Conservation (phyloP, 2,888 invertebrate genomes). For the Ectemnius continuus region DNA sequence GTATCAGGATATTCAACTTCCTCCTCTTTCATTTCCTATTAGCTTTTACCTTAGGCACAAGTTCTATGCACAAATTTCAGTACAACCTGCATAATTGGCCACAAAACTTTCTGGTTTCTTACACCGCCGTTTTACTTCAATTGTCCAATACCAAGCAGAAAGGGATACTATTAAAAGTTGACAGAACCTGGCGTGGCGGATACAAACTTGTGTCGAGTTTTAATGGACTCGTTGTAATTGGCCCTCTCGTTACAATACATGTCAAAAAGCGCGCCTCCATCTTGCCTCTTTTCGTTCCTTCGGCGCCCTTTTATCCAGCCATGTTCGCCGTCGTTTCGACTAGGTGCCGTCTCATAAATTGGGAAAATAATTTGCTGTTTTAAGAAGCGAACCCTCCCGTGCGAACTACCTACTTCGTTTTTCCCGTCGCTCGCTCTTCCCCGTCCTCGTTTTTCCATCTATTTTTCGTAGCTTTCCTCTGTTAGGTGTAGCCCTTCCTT, state of each 20-base stretch:
- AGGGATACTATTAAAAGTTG: constrained; percentile 74
- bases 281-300: constrained; percentile 25
- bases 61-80: neutral
- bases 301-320: constrained; percentile 1
- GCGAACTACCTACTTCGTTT: constrained; percentile 8
- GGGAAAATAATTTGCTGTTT: constrained; percentile 69
- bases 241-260: constrained; percentile 68
- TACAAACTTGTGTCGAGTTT: constrained; percentile 67
- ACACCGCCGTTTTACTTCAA: constrained; percentile 59
- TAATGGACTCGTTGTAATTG: constrained; percentile 72
- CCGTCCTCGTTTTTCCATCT: neutral
- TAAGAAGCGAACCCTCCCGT: constrained; percentile 43
- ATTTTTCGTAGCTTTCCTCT: neutral
- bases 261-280: constrained; percentile 48
- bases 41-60: neutral
- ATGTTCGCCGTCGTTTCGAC: neutral
- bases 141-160: constrained; percentile 61
- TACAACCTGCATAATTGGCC: neutral
- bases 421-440: neutral
- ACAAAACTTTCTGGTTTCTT: too few species aligned
- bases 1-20: neutral
- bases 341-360: constrained; percentile 62
- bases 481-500: constrained; percentile 27
- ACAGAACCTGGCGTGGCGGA: constrained; percentile 59
- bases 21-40: too few species aligned